Conservation (phyloP, 2,113 vertebrate species). For the Clarias gariepinus region DNA sequence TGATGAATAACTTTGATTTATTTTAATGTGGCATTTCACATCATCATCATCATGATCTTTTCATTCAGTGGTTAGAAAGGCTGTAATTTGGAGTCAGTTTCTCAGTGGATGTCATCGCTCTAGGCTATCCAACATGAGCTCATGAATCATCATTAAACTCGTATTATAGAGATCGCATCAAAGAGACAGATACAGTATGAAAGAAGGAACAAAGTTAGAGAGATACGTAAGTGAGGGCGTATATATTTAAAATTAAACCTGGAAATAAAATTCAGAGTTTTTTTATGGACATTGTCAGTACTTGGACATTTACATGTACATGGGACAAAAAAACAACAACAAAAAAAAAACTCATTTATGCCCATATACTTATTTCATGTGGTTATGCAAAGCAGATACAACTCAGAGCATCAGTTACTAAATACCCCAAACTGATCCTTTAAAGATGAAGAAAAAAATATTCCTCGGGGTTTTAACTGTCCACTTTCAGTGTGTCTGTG, state of each 20-base stretch:
- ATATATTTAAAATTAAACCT: neutral
- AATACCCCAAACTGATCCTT: too few species aligned
- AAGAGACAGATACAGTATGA: neutral
- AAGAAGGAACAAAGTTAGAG: neutral
- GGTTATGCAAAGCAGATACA: neutral
- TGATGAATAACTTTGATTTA: neutral
- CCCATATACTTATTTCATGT: neutral
- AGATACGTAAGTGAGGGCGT: neutral
- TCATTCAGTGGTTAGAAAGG: neutral
- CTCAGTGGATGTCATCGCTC: neutral
- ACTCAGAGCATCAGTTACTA: too few species aligned
- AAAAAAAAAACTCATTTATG: neutral
- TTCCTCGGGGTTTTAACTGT: too few species aligned
- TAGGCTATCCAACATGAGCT: neutral
- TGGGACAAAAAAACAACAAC: neutral
- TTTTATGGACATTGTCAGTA: neutral
- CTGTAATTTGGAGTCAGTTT: neutral
- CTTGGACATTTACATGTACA: neutral
- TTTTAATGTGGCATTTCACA: neutral
- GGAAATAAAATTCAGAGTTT: neutral
- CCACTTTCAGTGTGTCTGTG: too few species aligned
- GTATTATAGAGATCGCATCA: neutral
- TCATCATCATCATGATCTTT: neutral
- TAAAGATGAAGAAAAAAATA: too few species aligned
- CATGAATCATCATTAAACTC: neutral